Conservation (phyloP, 2,113 vertebrate genomes). For the Passer montanus region DNA sequence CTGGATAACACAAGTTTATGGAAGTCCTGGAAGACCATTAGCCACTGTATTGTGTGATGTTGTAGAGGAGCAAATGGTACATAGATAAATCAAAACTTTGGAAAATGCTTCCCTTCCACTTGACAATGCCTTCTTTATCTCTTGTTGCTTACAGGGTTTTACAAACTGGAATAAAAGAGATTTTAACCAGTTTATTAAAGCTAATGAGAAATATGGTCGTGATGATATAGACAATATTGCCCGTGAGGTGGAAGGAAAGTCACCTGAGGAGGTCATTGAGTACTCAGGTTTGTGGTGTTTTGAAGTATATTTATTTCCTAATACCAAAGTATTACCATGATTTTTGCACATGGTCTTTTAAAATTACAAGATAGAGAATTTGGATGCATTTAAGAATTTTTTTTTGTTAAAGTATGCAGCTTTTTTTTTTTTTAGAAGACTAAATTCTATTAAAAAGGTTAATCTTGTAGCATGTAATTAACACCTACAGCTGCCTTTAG, state of each 20-base stretch:
- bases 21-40: conserved; percentile 15
- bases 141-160: conserved; percentile 79
- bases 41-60: not conserved
- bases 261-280: conserved; percentile 88
- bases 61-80: not conserved
- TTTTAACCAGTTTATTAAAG: conserved; percentile 93
- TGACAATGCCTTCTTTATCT: not conserved
- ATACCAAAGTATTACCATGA: not conserved
- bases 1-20: not conserved
- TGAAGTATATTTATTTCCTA: not conserved
- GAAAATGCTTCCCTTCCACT: not conserved
- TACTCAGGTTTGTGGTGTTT: conserved; percentile 82
- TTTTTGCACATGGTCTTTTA: not conserved
- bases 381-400: not conserved
- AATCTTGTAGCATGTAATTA: not conserved
- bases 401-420: not conserved
- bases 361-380: not conserved
- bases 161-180: conserved; percentile 91
- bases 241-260: conserved; percentile 88
- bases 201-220: conserved; percentile 89
- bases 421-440: not conserved
- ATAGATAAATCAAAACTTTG: not conserved
- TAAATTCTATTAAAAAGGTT: not conserved
- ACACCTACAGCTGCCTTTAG: not conserved
- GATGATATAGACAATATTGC: conserved; percentile 90